Evolutionary conservation across 1,140 invertebrate genomes (phyloP), one percentile per base, ranked within the genome.

Genomic region (Ceratosolen solmsi): DNA sequence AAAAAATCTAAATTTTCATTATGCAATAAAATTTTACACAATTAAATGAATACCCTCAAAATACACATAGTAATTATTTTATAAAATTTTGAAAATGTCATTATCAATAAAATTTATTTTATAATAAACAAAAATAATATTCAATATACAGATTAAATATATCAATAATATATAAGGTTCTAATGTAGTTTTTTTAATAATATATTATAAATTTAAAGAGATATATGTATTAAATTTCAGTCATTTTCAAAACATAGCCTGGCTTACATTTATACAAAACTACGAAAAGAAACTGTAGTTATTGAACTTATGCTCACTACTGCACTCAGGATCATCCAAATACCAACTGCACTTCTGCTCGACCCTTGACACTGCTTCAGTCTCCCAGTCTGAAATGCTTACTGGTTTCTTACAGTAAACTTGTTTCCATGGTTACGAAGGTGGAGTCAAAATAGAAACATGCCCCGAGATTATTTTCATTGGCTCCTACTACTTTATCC

Each of bases 341-440:
- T 63, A 71, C 46, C 38, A 22, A 83, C 76, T 83, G 58, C 41
- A 83, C 70, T 58, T 65, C 56, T 79, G 33, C 30, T 74, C 76
- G 82, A 83, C 82, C 82, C 71, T 79, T 83, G 82, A 83, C 74
- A 82, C 56, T 78, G 68, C 36, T 65, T 58, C 58, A 56, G 46
- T 56, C 60, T 58, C 78, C 41, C 22, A 17, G 11, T 36, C 65
- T 38, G 65, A 78, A 77, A 71, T 73, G 41, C 86, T 89, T 88
- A 87, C 87, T 86, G 87, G 87, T 89, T 89, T 89, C 89, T 90
- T 87, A 87, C 87, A 87, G 86, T 88, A 88, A 88, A 87, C 85
- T 84, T 83, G 90, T 92, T 89, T 84, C 90, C 89, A 91, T 91
- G 88, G 84, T 87, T 87, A 91, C 90, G 90, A 90, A 89, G 91